Base-by-base conservation (phyloP, 2,797 vertebrate genomes). In the Podarcis siculus region DNA sequence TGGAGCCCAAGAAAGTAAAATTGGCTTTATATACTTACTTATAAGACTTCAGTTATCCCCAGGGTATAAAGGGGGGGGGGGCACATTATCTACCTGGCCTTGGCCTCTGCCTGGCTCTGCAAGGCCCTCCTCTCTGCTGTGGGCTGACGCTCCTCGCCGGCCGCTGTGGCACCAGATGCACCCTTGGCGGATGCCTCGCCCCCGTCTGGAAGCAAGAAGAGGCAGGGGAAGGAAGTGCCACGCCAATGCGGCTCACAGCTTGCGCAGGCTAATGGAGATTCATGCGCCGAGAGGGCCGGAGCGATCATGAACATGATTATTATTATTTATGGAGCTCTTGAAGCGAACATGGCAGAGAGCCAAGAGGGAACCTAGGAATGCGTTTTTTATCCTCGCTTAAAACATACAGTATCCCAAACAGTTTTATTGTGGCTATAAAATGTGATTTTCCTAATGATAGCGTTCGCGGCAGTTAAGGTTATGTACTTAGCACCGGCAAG, bases 381-480 rank as follows among this genome's bases (percentile, higher is more conserved):
- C 61, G 75, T 78, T 79, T 85, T 55, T 86, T 49, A 82, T 85
- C 72, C 86, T 66, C 19, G n/a, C 77, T 82, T 76, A 90, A 73
- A 73, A 64, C 83, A 78, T 66, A 39, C 86, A 78, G 79, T 78
- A 45, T n/a, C 72, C 83, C 32, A 85, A 90, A 88, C 72, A 37
- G 72, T 88, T 90, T 90, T 86, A 23, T 37, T 90, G 83, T 76
- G 80, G 32, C 66, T 45, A 37, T 8, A 35, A 82, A 1, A 0
- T 77, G 61, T 45, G 45, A 0, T 92, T 89, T 87, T 64, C 80
- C 77, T 87, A 86, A 4, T 0, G 87, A 71, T 61, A 45, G 25
- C 49, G 6, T 87, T 82, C 27, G 4, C 71, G 6, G 87, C 84
- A 49, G 64, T 88, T 90, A 88, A 78, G 89, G 72, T 90, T 90